Conservation (phyloP, 2,888 invertebrate species). For the Megaustenia siamemsis region DNA sequence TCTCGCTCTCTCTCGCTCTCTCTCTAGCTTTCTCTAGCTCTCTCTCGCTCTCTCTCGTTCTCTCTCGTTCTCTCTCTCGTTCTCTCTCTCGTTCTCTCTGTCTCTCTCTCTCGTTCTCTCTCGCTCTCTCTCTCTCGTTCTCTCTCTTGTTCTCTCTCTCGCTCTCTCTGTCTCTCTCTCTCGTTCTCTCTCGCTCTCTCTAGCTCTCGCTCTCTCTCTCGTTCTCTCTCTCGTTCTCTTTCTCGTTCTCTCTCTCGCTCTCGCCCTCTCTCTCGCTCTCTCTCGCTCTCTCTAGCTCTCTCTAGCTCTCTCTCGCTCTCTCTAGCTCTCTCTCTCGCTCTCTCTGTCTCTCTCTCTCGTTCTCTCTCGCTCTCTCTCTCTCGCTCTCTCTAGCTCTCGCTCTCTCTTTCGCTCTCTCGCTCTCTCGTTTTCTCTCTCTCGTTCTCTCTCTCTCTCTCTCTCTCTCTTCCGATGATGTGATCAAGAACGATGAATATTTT, state of each 20-base stretch:
- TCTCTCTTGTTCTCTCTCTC: neutral
- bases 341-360: neutral
- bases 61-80: no score
- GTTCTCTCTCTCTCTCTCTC: neutral
- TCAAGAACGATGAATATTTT: no score
- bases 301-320: neutral
- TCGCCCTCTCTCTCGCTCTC: neutral
- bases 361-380: neutral
- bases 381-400: neutral
- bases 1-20: no score
- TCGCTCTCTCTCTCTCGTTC: neutral
- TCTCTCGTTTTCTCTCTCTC: no score
- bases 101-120: no score
- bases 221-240: neutral
- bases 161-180: slow-evolving; percentile 3
- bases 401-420: neutral
- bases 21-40: no score
- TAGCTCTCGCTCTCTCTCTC: neutral
- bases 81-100: no score
- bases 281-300: neutral
- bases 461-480: neutral
- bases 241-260: neutral
- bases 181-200: neutral
- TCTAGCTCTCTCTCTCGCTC: neutral
- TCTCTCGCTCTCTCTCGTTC: no score